A percentile compares a stretch with the other conserved stretches of the same genome.
Evolutionary conservation across 2,113 vertebrate genomes (phyloP).

Genomic region (Tenebrosternarchus preto): DNA sequence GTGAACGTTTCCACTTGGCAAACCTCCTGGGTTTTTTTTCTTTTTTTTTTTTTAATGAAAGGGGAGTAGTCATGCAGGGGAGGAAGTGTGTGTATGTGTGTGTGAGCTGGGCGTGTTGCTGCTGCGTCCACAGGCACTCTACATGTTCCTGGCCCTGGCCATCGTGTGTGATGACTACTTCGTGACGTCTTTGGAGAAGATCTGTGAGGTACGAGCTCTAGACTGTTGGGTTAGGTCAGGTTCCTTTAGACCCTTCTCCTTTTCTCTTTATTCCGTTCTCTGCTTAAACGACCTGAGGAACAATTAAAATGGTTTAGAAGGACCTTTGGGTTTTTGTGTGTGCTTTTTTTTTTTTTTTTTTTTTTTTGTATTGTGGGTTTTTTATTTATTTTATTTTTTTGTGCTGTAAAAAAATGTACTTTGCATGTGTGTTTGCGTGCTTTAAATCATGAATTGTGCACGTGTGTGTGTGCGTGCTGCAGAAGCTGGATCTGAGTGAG

Average conservation of each 20-base stretch:
- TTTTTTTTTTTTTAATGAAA: too few species aligned
- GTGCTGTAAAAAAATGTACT: neutral
- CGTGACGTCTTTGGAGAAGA: conserved; percentile 94
- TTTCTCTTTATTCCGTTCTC: too few species aligned
- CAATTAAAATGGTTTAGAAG: too few species aligned
- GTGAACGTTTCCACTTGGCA: too few species aligned
- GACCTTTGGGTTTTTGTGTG: neutral
- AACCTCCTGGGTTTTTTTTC: too few species aligned
- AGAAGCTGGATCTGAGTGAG: conserved; percentile 95
- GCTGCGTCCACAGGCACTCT: conserved; percentile 79
- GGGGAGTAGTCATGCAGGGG: too few species aligned
- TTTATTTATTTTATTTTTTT: too few species aligned
- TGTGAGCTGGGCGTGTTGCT: neutral
- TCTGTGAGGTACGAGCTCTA: conserved; percentile 86
- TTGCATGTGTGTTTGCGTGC: neutral
- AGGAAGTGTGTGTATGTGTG: neutral
- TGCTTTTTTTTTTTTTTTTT: neutral
- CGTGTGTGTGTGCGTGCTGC: conserved; percentile 45
- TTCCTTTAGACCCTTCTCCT: too few species aligned
- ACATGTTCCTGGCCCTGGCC: conserved; percentile 97
- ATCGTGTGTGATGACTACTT: conserved; percentile 97
- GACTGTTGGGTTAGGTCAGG: too few species aligned
- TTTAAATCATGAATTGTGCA: neutral
- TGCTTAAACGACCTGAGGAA: too few species aligned
- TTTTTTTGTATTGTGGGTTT: neutral